phyloP scores from a whole-genome alignment of 2,888 invertebrate genomes.

The Lydus trimaculatus region DNA sequence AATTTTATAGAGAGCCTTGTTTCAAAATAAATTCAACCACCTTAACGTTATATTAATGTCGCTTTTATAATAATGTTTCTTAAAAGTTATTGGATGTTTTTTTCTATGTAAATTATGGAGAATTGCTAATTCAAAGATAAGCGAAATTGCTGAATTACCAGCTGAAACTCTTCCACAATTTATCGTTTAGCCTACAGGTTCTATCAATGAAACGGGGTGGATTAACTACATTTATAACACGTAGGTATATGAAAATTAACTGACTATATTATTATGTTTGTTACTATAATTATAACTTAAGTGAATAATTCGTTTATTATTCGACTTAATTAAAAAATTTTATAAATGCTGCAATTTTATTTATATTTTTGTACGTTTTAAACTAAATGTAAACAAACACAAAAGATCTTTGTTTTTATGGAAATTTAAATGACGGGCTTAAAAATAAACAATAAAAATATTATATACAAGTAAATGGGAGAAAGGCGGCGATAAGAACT shows the following conservation, averaged over 20 bases:
- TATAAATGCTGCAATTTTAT: constrained; percentile 25
- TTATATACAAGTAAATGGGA: constrained; percentile 20
- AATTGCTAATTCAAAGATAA: constrained; percentile 20
- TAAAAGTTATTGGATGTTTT: constrained; percentile 5
- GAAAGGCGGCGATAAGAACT: constrained; percentile 18
- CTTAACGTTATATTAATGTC: constrained; percentile 23
- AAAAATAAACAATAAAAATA: constrained; percentile 30
- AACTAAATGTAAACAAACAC: constrained; percentile 22
- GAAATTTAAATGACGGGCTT: constrained; percentile 23
- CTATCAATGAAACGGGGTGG: not conserved
- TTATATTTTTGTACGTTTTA: constrained; percentile 21
- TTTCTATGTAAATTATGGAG: constrained; percentile 19
- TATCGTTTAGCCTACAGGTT: constrained; percentile 5
- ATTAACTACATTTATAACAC: not conserved
- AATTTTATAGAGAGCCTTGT: constrained; percentile 36
- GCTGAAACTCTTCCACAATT: not conserved
- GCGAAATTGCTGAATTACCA: constrained; percentile 15
- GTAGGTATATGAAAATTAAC: not conserved
- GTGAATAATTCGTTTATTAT: not conserved
- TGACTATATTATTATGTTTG: not conserved
- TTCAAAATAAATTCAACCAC: constrained; percentile 23
- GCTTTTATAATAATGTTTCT: constrained; percentile 17
- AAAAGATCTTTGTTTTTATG: constrained; percentile 23
- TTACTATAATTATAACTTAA: not conserved
- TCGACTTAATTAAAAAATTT: not conserved